Evolutionary conservation across 2,113 vertebrate species (phyloP), one percentile per base, ranked within the genome.

Genomic region (Lepisosteus osseus): DNA sequence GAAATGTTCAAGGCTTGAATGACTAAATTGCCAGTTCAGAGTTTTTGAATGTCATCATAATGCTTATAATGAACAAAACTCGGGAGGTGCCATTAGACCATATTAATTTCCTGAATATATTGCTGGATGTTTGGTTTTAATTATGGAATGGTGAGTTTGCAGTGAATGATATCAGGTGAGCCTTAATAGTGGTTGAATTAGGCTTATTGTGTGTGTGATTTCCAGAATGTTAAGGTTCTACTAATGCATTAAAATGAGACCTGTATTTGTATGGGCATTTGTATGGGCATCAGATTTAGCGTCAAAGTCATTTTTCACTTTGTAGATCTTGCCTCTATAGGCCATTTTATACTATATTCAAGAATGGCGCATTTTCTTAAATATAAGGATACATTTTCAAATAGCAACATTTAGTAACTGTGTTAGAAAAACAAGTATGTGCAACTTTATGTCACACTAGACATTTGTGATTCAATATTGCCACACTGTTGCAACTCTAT

Each of bases 1-100:
- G 76, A 74, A 77, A 78, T 76, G 76, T 74, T 76, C 76, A 68
- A 74, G 77, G 79, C 72, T 81, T 80, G 77, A 77, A 68, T 76
- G 76, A 71, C 73, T 68, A 74, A 79, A 78, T 76, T 72, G 70
- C 68, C 70, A 47, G 74, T 77, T 78, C 66, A 72, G 70, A 68
- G 47, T 75, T 62, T 70, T 79, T 57, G 76, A 78, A 70, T 76
- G 72, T 74, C 78, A 72, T 51, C 54, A 71, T 72, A 72, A 78
- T 74, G 72, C 70, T 67, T 77, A 75, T 68, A 70, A 78, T 76
- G 65, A 78, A 73, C 69, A 72, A 73, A 71, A 74, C 66, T 70
- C 66, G 73, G 59, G 64, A 76, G 56, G 17, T 72, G 54, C 61
- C 59, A 54, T 72, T 73, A 71, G 12, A 59, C 57, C 68, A 54